Evolutionary conservation across 2,113 vertebrate species (phyloP), one percentile per base, ranked within the genome.

Genomic region (Gobio gobio): DNA sequence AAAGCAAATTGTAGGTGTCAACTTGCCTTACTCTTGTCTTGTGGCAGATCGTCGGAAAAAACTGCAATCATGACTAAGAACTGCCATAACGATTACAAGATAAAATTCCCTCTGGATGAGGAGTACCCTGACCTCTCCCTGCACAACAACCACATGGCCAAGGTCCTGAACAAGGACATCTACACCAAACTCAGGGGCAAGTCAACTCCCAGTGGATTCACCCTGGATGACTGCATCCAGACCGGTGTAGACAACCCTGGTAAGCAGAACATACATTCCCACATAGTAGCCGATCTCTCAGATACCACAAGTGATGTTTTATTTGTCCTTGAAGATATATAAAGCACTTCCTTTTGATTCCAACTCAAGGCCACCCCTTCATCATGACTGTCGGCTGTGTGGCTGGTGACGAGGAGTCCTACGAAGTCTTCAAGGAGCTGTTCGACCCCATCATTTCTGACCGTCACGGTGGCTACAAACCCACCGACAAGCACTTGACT

Each of bases 71-170:
- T 98, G 97, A 90, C 97, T 88, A 91, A 98, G 92, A 95, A 95
- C 93, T 96, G 95, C 79, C 95, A 98, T 92, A 98, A 98, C 87
- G 97, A 97, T 91, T 93, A 90, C 90, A 98, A 98, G 86, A 91
- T 96, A 92, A 97, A 97, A 91, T 98, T 94, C 92, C 74, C 91
- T 0, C 0, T 86, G 0, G 96, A 97, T 10, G 96, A 97, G 3
- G 97, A 98, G 83, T 98, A 16, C 86, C 97, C 97, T 0, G 97
- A 98, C 91, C 94, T 98, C 78, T 87, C 81, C 70, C 66, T 47
- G 83, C 97, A 98, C 93, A 98, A 98, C 94, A 98, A 98, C 94
- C 97, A 98, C 90, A 98, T 98, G 97, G 93, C 97, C 91, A 98
- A 98, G 93, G 94, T 82, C 5, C 91, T 98, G 90, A 96, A 4